Base-by-base conservation (phyloP, 2,888 invertebrate species). In the Lasioglossum marginatum region DNA sequence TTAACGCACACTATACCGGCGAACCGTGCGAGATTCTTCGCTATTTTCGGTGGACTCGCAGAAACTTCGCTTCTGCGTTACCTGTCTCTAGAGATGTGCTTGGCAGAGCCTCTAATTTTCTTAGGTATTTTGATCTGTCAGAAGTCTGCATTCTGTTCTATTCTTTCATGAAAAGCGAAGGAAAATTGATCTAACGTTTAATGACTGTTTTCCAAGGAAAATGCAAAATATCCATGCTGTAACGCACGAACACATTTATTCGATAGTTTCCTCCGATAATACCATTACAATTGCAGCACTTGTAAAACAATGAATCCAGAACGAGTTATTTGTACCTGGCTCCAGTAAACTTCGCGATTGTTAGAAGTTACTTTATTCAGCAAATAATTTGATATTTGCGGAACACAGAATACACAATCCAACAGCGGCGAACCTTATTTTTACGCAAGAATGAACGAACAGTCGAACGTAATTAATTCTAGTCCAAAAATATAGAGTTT, bases 1-100 rank as follows among this genome's bases (percentile, higher is more conserved):
- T 77, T 82, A 79, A 68, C 77, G 79, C 83, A 70, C 78, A 48
- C 71, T 60, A 74, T 77, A 45, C 52, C 79, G 12, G 73, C 37
- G 1, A 27, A 34, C 8, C 43, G 45, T 40, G 57, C 60, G 43
- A 84, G 45, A 40, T 57, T 45, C 19, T 45, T 66, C 12, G 34
- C 68, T 40, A 34, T 68, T 77, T 77, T 77, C 48, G 37, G 27
- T 12, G 76, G 8, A 34, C 19, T 34, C n/a, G 19, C 52, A n/a
- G 34, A 34, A 66, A 34, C 66, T 66, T 31, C 34, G 66, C 66
- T 16, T 31, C 2, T 5, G 12, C 10, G 57, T 60, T 60, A 60
- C 14, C 60, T 60, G 27, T 31, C 14, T 16, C 1, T 1, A 5
- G 5, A n/a, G 52, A 3, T 52, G 52, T 52, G 52, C 52, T n/a